Evolutionary conservation across 2,797 vertebrate genomes (phyloP).

Genomic region (Cryptoprocta ferox): DNA sequence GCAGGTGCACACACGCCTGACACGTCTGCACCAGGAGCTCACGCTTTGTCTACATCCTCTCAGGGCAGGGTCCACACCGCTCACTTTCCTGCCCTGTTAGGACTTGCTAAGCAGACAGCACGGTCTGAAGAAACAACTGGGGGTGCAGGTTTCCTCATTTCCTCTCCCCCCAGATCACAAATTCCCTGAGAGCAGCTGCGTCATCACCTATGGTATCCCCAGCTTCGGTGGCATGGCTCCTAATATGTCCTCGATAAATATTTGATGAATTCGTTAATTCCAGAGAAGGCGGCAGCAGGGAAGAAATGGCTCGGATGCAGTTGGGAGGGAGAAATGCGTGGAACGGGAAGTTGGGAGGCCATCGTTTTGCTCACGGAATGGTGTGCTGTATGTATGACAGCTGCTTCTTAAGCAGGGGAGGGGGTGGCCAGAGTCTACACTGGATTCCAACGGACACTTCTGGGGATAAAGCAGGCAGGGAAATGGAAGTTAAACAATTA

Average conservation of each 20-base stretch:
- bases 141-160: not conserved
- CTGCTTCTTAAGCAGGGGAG: not conserved
- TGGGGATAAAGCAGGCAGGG: not conserved
- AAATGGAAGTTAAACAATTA: not conserved
- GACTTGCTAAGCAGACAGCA: conserved; percentile 46
- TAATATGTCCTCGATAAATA: conserved; percentile 66
- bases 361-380: conserved; percentile 27
- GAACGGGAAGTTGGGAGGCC: not conserved
- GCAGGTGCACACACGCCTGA: not conserved
- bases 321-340: conserved; percentile 22
- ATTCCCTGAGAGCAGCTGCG: not conserved
- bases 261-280: conserved; percentile 70
- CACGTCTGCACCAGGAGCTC: not conserved
- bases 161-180: not conserved
- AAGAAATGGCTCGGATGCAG: not conserved
- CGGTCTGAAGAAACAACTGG: not conserved
- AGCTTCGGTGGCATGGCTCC: conserved; percentile 1
- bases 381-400: not conserved
- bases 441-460: not conserved
- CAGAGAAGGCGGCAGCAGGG: not conserved
- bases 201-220: not conserved
- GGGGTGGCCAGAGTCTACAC: not conserved
- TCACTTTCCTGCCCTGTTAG: conserved; percentile 10
- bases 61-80: not conserved
- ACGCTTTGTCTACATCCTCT: not conserved